Evolutionary conservation across 1,140 invertebrate species (phyloP), one percentile per base, ranked within the genome.

Genomic region (Philopotamus ludificatus): DNA sequence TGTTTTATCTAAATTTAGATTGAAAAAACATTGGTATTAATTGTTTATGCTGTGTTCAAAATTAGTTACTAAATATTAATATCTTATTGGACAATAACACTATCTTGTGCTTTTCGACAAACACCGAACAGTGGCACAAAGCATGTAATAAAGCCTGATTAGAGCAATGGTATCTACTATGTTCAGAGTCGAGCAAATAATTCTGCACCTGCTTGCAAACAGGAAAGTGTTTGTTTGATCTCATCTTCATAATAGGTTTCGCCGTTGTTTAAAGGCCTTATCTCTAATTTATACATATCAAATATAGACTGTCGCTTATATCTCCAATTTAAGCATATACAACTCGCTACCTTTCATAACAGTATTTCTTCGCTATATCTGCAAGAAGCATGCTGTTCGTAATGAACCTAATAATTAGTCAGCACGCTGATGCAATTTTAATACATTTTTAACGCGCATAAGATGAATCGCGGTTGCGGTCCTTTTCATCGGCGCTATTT

Each of bases 401-500:
- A n/a, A n/a, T n/a, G n/a, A n/a, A n/a, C n/a, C n/a, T n/a, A n/a
- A n/a, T n/a, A n/a, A n/a, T n/a, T n/a, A n/a, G n/a, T n/a, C n/a
- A n/a, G n/a, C n/a, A n/a, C n/a, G n/a, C n/a, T n/a, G n/a, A n/a
- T n/a, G n/a, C n/a, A n/a, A n/a, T n/a, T n/a, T n/a, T n/a, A n/a
- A n/a, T n/a, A n/a, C n/a, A n/a, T n/a, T n/a, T n/a, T n/a, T n/a
- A n/a, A n/a, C n/a, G n/a, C n/a, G n/a, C n/a, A n/a, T n/a, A n/a
- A n/a, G 18, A 3, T 21, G 39, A 23, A 15, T 10, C 21, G 53
- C 53, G 54, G 34, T 23, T n/a, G 10, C 42, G 8, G 15, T 47
- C 22, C 57, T 60, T n/a, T 60, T 60, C 57, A 60, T 60, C 57
- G 47, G 57, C 18, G 2, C n/a, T 58, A 21, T 58, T 58, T 58